These are phyloP conservation scores for Hanleya hanleyi DNA, from an alignment of 2,888 invertebrate genomes.

Conservation along the genomic window DNA sequence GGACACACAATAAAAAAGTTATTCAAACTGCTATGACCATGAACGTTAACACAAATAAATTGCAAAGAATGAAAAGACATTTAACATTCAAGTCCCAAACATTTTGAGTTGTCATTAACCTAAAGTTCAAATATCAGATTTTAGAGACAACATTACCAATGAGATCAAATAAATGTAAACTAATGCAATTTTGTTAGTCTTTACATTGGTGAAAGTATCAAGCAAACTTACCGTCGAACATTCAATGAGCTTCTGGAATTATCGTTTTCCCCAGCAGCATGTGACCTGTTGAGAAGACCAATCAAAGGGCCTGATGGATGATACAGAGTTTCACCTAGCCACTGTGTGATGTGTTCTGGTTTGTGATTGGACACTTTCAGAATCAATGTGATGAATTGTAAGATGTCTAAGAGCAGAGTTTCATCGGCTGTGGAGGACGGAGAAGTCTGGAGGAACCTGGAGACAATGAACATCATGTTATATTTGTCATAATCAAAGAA, in stretches of 20 bases:
- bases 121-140: too few relatives aligned
- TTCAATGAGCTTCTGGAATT: conserved; percentile 53
- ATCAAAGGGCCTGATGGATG: conserved; percentile 65
- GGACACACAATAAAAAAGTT: too few relatives aligned
- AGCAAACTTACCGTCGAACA: conserved; percentile 26
- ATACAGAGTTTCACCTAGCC: conserved; percentile 64
- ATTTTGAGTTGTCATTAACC: too few relatives aligned
- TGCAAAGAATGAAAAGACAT: too few relatives aligned
- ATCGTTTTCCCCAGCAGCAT: conserved; percentile 39
- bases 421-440: conserved; percentile 69
- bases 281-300: conserved; percentile 54
- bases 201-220: too few relatives aligned
- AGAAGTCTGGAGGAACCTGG: conserved; percentile 66
- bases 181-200: too few relatives aligned
- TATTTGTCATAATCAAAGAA: neutral
- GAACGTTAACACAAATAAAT: too few relatives aligned
- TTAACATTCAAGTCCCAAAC: too few relatives aligned
- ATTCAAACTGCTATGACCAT: too few relatives aligned
- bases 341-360: conserved; percentile 53
- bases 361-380: conserved; percentile 50
- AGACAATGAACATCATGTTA: conserved; percentile 19
- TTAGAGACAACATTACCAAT: too few relatives aligned
- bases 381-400: conserved; percentile 55
- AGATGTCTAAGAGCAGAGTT: conserved; percentile 59
- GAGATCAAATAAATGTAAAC: too few relatives aligned